Evolutionary conservation across 2,888 invertebrate genomes (phyloP), one percentile per base, ranked within the genome.

Genomic region (Diadromus collaris): DNA sequence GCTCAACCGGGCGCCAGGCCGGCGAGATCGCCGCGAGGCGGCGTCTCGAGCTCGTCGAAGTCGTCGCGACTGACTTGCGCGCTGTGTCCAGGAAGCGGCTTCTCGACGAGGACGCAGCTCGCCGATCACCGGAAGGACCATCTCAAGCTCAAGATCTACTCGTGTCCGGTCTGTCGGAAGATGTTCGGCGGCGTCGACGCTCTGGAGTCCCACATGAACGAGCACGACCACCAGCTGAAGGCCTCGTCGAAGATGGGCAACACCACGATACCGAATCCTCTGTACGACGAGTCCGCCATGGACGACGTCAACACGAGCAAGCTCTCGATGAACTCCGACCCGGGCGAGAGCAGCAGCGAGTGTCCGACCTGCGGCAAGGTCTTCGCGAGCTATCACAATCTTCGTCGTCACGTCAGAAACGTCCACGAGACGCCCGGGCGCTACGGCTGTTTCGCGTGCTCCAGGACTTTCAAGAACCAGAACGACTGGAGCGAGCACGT

Each of bases 51-150:
- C 61, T 13, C 83, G 72, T 19, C 5, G 13, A 41, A 41, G 38
- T 16, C 38, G 16, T 4, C 38, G 5, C 38, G 38, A 16, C 85
- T 92, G 83, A 92, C 92, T 70, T 95, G 95, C 78, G 92, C 93
- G 16, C 93, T 95, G 64, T 95, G 95, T 54, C 78, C 82, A 0
- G 58, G 32, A 2, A 81, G 60, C 65, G 56, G 46, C 24, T 82
- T 77, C 21, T 88, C 92, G 64, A 92, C 93, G 5, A 92, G 93
- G 29, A 91, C 92, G 0, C 94, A 95, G 81, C 90, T 95, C 2
- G 93, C 93, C 0, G 94, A 95, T 84, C 95, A 95, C 85, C 93
- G 94, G 79, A 94, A 93, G 84, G 92, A 93, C 6, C 95, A 95
- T 87, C 91, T 95, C 80, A 93, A 94, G 83, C 92, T 94, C 2